Percentiles rank a stretch among this genome's conserved stretches.
phyloP scores from a whole-genome alignment of 2,113 vertebrate genomes.

The Osmerus mordax region DNA sequence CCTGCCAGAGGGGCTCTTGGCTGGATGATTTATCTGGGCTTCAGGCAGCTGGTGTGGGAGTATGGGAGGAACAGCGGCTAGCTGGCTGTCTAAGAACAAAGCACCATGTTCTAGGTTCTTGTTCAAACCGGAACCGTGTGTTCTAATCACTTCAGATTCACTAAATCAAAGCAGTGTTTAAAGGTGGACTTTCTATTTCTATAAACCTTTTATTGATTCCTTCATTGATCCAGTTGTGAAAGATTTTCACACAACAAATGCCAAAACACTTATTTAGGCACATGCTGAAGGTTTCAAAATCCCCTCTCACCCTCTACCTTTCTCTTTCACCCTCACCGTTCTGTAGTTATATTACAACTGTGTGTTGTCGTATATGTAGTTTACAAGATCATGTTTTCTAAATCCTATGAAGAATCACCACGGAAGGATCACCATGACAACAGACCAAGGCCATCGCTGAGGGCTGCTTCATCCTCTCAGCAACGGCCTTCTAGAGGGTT shows the following conservation, averaged over 20 bases:
- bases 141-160: background rate
- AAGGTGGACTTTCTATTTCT: slow-evolving; percentile 19
- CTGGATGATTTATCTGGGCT: slow-evolving; percentile 56
- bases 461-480: too few species aligned
- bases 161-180: background rate
- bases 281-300: background rate
- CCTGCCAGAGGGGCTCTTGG: slow-evolving; percentile 46
- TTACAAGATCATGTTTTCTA: too few species aligned
- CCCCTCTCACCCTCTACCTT: background rate
- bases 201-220: background rate
- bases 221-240: background rate
- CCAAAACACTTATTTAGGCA: background rate
- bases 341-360: too few species aligned
- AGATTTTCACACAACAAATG: background rate
- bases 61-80: slow-evolving; percentile 12
- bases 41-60: slow-evolving; percentile 49
- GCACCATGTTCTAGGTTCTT: too few species aligned
- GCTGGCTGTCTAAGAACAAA: too few species aligned
- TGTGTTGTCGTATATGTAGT: too few species aligned
- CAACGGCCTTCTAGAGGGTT: too few species aligned
- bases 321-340: background rate
- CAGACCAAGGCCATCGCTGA: too few species aligned
- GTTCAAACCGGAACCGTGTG: background rate
- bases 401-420: too few species aligned
- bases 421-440: too few species aligned